Percentiles rank a stretch among this genome's conserved stretches.
phyloP scores from a whole-genome alignment of 2,797 vertebrate genomes.

The Sebastes taczanowskii region DNA sequence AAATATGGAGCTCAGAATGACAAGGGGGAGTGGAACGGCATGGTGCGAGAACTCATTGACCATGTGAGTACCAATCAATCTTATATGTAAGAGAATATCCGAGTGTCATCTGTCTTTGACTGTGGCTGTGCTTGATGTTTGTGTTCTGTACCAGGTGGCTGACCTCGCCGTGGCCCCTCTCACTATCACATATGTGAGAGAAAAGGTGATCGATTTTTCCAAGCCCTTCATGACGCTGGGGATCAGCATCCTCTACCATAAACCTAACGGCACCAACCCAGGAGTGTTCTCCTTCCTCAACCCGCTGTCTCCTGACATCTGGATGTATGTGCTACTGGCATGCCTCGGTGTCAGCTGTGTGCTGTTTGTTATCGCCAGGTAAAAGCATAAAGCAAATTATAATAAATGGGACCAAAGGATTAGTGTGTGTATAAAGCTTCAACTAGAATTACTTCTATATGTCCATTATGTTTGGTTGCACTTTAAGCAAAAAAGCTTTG shows the following conservation, averaged over 20 bases:
- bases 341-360: constrained; percentile 98
- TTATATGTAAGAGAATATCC: background rate
- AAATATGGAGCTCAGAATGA: constrained; percentile 98
- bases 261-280: constrained; percentile 97
- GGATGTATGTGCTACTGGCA: constrained; percentile 98
- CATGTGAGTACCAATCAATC: constrained; percentile 85
- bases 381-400: constrained; percentile 41
- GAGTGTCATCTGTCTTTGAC: background rate
- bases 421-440: background rate
- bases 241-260: constrained; percentile 97
- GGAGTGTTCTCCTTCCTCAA: constrained; percentile 98
- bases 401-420: background rate
- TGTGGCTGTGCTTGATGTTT: background rate
- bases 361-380: constrained; percentile 99
- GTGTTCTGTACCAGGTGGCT: constrained; percentile 86
- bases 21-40: constrained; percentile 99
- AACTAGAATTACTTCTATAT: background rate
- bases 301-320: constrained; percentile 97
- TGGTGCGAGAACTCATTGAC: constrained; percentile 99
- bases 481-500: background rate
- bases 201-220: constrained; percentile 99
- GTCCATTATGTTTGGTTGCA: background rate
- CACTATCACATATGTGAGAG: constrained; percentile 96
- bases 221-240: constrained; percentile 99
- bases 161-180: constrained; percentile 97